Evolutionary conservation across 2,797 vertebrate species (phyloP).

Genomic region (Premnoplex brunnescens): DNA sequence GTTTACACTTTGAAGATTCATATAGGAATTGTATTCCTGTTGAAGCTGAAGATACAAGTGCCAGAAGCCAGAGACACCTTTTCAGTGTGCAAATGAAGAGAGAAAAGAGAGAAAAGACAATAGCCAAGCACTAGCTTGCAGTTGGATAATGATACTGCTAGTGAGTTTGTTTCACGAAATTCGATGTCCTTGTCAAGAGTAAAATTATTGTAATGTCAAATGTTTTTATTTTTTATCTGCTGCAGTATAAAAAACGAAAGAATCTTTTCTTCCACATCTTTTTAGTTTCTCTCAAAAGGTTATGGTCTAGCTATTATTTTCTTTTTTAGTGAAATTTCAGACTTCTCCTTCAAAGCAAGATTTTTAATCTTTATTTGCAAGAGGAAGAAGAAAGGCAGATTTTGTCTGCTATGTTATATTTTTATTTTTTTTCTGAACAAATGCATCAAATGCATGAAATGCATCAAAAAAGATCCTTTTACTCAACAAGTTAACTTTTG

Average conservation of each 20-base stretch:
- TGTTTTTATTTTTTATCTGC: background rate
- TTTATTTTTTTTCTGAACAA: background rate
- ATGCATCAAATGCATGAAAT: background rate
- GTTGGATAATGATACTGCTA: background rate
- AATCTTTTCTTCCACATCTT: rapidly evolving
- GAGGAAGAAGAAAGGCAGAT: background rate
- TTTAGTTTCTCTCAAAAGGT: background rate
- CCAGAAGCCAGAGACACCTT: background rate
- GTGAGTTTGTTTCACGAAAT: background rate
- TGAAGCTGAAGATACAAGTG: background rate
- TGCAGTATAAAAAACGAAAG: background rate
- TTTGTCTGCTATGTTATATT: background rate
- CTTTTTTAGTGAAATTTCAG: background rate
- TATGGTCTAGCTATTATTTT: background rate
- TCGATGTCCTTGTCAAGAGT: background rate
- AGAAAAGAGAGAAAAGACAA: background rate
- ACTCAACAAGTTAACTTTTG: background rate
- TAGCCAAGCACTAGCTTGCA: background rate
- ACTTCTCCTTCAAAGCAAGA: background rate
- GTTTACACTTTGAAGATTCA: background rate
- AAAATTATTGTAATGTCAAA: background rate
- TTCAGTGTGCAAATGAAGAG: background rate
- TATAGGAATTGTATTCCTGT: background rate
- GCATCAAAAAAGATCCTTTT: background rate
- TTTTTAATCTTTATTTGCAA: background rate